Evolutionary conservation across 2,888 invertebrate species (phyloP), one percentile per base, ranked within the genome.

Genomic region (Cenopis cana): DNA sequence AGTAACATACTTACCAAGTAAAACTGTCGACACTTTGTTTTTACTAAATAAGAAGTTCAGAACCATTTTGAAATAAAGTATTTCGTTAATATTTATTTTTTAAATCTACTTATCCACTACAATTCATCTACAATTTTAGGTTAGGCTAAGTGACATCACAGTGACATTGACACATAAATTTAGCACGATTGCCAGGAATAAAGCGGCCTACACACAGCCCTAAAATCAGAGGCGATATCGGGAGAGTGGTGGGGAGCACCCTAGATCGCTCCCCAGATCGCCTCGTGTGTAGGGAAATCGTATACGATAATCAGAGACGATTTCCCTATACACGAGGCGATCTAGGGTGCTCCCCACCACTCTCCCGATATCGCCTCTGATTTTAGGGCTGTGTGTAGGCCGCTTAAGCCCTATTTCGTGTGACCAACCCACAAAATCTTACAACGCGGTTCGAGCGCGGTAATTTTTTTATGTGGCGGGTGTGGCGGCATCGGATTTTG

Each of bases 1-100:
- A 5, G n/a, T 56, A 33, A 55, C 36, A 36, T 29, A 54, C 61
- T 12, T 57, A 68, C 72, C 68, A 12, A 60, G 50, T 17, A 67
- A 24, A 8, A 52, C 56, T 24, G 59, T 52, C 20, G 64, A 52
- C 3, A 49, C 8, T 59, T 65, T 72, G 38, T 20, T 67, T 11
- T 56, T 52, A 11, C 29, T 46, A 24, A 72, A 69, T 50, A 72
- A 52, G 3, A 59, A 72, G 36, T 68, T 72, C 0, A 69, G 52
- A n/a, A 59, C 49, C 72, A 72, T 72, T 52, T 54, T 68, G 8
- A 10, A 24, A 60, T 20, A 12, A 9, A n/a, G 8, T 4, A 52
- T 12, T 12, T 33, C 6, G 33, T 33, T 33, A 5, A 8, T 33
- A 24, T 24, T 24, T 24, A 24, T 24, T 24, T 24, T 33, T 33